Evolutionary conservation across 2,113 vertebrate species (phyloP).

Genomic region (Actenoides lindsayi): DNA sequence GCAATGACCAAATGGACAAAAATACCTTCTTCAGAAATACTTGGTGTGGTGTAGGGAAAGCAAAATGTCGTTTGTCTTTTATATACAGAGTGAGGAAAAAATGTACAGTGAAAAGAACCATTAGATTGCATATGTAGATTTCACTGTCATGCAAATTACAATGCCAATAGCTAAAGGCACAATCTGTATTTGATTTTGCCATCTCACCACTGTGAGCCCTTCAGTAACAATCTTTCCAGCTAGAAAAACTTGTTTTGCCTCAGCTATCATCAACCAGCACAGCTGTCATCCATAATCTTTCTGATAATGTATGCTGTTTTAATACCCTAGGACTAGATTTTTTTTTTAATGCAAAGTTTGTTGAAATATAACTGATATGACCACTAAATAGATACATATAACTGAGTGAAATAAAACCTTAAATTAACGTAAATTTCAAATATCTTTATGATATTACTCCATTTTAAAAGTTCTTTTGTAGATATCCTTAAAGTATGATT

Average conservation of each 20-base stretch:
- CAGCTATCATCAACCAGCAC: neutral
- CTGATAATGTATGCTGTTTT: neutral
- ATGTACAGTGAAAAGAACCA: neutral
- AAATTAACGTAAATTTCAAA: neutral
- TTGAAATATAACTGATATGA: neutral
- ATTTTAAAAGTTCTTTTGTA: neutral
- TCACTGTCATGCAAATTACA: neutral
- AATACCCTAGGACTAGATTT: neutral
- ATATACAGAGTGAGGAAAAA: neutral
- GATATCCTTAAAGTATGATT: neutral
- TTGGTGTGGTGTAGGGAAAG: neutral
- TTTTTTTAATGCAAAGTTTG: neutral
- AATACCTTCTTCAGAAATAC: neutral
- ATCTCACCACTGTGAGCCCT: neutral
- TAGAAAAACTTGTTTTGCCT: neutral
- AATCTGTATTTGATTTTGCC: conserved; percentile 15
- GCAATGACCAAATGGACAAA: neutral
- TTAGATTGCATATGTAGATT: neutral
- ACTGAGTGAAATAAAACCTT: conserved; percentile 8
- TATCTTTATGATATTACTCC: neutral
- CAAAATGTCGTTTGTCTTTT: neutral
- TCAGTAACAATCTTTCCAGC: conserved; percentile 15
- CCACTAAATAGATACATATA: neutral
- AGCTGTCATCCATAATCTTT: conserved; percentile 5
- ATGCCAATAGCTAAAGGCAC: neutral